A percentile compares a stretch with the other conserved stretches of the same genome.
phyloP scores from a whole-genome alignment of 2,797 vertebrate genomes.

The Malacoctenus gilli region DNA sequence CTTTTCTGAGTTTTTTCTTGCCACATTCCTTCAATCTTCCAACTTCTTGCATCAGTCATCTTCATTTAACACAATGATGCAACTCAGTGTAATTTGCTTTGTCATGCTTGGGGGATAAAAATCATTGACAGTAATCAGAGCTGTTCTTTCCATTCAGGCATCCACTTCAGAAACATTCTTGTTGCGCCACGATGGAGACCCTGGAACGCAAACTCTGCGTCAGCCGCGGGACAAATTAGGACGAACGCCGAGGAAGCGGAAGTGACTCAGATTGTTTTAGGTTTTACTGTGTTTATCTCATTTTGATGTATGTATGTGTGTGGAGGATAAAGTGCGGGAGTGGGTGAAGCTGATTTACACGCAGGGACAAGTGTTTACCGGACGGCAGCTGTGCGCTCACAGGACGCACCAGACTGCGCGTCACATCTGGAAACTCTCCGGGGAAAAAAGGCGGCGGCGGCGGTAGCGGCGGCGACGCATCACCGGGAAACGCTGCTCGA shows the following conservation, averaged over 20 bases:
- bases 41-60: too few species aligned
- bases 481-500: neutral
- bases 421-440: conserved; percentile 30
- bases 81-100: too few species aligned
- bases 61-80: too few species aligned
- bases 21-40: too few species aligned
- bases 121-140: conserved; percentile 16
- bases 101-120: neutral
- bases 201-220: conserved; percentile 40
- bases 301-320: conserved; percentile 22
- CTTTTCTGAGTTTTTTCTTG: too few species aligned
- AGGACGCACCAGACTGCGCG: neutral
- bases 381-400: conserved; percentile 65
- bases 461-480: too few species aligned
- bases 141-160: conserved; percentile 1
- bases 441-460: conserved; percentile 24
- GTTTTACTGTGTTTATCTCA: conserved; percentile 61
- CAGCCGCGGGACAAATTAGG: conserved; percentile 30
- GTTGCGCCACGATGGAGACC: conserved; percentile 43
- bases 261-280: conserved; percentile 14
- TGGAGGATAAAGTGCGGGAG: conserved; percentile 22
- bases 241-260: conserved; percentile 16
- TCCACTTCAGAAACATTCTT: conserved; percentile 33
- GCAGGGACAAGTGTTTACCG: conserved; percentile 62
- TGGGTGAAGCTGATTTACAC: conserved; percentile 43